A percentile compares a stretch with the other conserved stretches of the same genome.
These are phyloP conservation scores for Antheraea mylitta DNA, from an alignment of 1,140 invertebrate genomes.

Conservation along the genomic window DNA sequence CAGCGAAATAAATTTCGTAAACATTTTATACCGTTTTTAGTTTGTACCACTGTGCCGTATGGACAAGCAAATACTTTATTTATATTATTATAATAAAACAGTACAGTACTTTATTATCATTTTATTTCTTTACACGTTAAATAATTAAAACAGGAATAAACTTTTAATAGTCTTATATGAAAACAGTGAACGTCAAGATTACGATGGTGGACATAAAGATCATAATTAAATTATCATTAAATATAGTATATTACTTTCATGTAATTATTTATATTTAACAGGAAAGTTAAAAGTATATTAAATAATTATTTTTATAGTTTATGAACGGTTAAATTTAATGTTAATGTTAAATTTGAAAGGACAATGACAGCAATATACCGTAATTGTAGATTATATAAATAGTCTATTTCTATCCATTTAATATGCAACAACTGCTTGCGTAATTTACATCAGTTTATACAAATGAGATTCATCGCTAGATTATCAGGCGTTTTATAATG, in stretches of 20 bases:
- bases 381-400: neutral
- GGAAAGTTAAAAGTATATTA: neutral
- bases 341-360: neutral
- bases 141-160: neutral
- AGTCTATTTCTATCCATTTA: too few relatives aligned
- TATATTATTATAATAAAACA: neutral
- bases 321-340: neutral
- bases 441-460: neutral
- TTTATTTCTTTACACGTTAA: neutral
- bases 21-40: neutral
- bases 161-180: neutral
- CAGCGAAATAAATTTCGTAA: neutral
- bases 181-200: neutral
- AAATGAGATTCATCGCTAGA: constrained; percentile 15
- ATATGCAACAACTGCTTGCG: too few relatives aligned
- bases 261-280: neutral
- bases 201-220: neutral
- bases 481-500: constrained; percentile 32
- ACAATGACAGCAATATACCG: neutral
- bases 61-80: neutral
- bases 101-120: neutral
- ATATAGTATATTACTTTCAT: neutral
- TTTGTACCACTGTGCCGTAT: neutral
- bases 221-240: neutral
- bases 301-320: neutral